Evolutionary conservation across 2,888 invertebrate species (phyloP), one percentile per base, ranked within the genome.

Genomic region (Furcula furcula): DNA sequence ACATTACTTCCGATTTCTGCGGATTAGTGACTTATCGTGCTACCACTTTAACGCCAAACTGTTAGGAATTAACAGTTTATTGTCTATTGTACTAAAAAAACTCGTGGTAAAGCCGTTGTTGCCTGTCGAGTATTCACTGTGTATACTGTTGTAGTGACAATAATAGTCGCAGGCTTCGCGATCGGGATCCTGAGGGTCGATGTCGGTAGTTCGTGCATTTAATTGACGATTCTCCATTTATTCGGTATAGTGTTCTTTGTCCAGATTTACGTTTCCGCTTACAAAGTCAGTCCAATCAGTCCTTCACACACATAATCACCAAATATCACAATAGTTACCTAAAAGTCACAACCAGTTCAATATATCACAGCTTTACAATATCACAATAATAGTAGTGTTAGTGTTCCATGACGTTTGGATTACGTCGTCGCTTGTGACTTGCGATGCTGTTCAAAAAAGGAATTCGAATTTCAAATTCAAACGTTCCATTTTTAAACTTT

Each of bases 311-410:
- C 47, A 39, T 40, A 15, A 69, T 80, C 85, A 85, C 86, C 86
- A 86, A 85, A 86, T 83, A 86, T 84, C 86, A 87, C 87, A 87
- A 85, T 82, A 86, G 87, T 86, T 86, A 87, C 87, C 87, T 84
- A 76, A 77, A 65, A 71, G 71, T 83, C 82, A 82, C 85, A 78
- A 80, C 82, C 85, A 76, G 81, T 81, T 85, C 76, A 76, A 80
- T 80, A 73, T 76, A 71, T 76, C 86, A 85, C 87, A 84, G 87
- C 86, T 87, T 86, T 83, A 86, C 79, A 75, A 78, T 81, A 83
- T 83, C 84, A 82, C 83, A 80, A 76, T 79, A 74, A 62, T 50
- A 67, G 61, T 71, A 70, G 65, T 59, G 51, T 73, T 61, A 64
- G 59, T 53, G 52, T 54, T 55, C 54, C 49, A 44, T 46, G 54